Conservation (phyloP, 2,797 vertebrate genomes). For the Chrysocyon brachyurus region DNA sequence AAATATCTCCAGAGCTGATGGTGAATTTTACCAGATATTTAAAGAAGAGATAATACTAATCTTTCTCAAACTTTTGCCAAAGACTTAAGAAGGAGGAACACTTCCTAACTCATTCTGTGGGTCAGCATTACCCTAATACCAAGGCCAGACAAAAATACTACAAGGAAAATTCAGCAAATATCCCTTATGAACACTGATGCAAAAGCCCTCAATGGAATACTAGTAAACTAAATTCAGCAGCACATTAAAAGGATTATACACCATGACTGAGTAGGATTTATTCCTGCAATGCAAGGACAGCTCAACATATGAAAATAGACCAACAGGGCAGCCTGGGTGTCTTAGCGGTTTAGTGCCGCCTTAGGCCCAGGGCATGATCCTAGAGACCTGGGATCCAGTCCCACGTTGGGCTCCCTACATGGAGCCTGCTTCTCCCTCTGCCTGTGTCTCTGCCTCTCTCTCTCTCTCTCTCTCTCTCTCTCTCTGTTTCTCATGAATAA, state of each 20-base stretch:
- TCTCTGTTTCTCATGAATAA: too few relatives aligned
- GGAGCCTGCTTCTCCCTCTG: too few relatives aligned
- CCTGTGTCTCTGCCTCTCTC: too few relatives aligned
- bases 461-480: too few relatives aligned
- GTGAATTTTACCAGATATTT: background rate
- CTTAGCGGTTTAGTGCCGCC: too few relatives aligned
- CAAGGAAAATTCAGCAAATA: background rate
- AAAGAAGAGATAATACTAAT: background rate
- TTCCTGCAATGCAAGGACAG: background rate
- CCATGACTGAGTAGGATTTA: background rate
- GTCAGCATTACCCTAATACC: background rate
- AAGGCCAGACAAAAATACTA: background rate
- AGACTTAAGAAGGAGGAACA: background rate
- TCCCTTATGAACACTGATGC: background rate
- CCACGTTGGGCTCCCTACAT: too few relatives aligned
- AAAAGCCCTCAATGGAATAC: background rate
- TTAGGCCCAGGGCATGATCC: too few relatives aligned
- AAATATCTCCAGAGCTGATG: background rate
- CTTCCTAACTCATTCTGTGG: background rate
- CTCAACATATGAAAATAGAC: background rate
- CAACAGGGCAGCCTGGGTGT: background rate
- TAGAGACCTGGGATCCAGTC: too few relatives aligned
- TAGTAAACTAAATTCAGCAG: background rate
- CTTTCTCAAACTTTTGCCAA: background rate
- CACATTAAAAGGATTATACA: background rate